Evolutionary conservation across 2,113 vertebrate genomes (phyloP).

Genomic region (Eidolon helvum): DNA sequence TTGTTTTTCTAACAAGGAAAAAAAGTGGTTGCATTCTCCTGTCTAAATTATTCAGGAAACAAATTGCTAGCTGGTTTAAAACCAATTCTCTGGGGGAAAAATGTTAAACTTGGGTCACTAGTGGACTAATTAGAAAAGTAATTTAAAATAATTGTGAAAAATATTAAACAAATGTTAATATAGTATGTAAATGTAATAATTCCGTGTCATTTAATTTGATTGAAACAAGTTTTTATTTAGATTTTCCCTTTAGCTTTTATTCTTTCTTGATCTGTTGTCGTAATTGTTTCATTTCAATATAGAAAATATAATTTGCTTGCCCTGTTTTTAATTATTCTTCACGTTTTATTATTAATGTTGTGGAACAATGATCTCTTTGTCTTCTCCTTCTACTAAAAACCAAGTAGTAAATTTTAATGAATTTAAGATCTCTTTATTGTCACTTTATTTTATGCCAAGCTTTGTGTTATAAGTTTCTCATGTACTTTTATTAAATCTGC

Average conservation of each 20-base stretch:
- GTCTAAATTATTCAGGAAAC: not conserved
- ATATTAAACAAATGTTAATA: not conserved
- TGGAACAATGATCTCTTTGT: not conserved
- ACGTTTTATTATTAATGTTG: not conserved
- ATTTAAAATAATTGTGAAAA: not conserved
- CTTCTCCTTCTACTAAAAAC: not conserved
- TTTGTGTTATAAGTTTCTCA: constrained; percentile 11
- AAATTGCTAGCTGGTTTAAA: not conserved
- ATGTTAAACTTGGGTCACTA: not conserved
- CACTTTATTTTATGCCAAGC: not conserved
- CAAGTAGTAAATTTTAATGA: not conserved
- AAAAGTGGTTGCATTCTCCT: not conserved
- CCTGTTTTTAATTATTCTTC: not conserved
- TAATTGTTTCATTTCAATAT: not conserved
- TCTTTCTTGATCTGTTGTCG: not conserved
- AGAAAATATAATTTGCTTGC: not conserved
- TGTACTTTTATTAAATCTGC: not conserved
- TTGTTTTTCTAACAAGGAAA: constrained; percentile 9
- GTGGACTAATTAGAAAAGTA: not conserved
- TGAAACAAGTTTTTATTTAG: not conserved
- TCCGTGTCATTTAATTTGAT: not conserved
- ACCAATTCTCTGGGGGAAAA: not conserved
- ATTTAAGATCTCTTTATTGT: not conserved
- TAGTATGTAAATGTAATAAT: not conserved
- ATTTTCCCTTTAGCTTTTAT: not conserved